Conservation (phyloP, 2,113 vertebrate genomes). For the Jaculus jaculus region DNA sequence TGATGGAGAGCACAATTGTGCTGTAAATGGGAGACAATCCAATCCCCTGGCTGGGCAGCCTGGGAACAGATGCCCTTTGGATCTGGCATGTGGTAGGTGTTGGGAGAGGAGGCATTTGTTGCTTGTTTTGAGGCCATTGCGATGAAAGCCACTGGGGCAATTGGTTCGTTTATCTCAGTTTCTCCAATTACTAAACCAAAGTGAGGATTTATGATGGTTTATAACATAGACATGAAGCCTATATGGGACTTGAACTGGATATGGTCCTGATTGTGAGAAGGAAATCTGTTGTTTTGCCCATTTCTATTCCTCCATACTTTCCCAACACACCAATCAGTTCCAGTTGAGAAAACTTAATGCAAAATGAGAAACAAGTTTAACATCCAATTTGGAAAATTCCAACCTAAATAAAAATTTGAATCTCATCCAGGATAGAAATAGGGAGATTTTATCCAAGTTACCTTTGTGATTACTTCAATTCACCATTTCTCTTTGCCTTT, state of each 20-base stretch:
- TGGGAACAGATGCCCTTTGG: conserved; percentile 77
- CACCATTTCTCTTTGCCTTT: neutral
- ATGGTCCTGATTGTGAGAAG: conserved; percentile 63
- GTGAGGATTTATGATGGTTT: conserved; percentile 75
- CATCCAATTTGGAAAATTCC: conserved; percentile 24
- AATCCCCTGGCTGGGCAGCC: conserved; percentile 29
- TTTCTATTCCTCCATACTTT: neutral
- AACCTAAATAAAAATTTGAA: neutral
- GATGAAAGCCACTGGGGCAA: conserved; percentile 78
- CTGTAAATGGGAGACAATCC: conserved; percentile 75
- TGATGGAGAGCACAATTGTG: conserved; percentile 40
- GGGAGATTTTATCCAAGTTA: neutral
- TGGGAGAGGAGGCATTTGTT: conserved; percentile 50
- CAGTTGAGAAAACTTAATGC: conserved; percentile 18
- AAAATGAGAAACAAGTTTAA: neutral
- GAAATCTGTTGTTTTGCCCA: conserved; percentile 9
- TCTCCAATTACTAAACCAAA: conserved; percentile 84
- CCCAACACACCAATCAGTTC: neutral
- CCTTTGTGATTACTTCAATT: conserved; percentile 2
- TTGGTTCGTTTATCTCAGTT: conserved; percentile 83
- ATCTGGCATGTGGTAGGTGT: conserved; percentile 77
- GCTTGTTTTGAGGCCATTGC: conserved; percentile 73
- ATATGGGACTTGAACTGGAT: conserved; percentile 47
- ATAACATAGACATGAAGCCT: conserved; percentile 64
- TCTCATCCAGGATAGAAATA: conserved; percentile 9